These are phyloP conservation scores for Ellobium chinense DNA, from an alignment of 2,888 invertebrate species.

Conservation along the genomic window DNA sequence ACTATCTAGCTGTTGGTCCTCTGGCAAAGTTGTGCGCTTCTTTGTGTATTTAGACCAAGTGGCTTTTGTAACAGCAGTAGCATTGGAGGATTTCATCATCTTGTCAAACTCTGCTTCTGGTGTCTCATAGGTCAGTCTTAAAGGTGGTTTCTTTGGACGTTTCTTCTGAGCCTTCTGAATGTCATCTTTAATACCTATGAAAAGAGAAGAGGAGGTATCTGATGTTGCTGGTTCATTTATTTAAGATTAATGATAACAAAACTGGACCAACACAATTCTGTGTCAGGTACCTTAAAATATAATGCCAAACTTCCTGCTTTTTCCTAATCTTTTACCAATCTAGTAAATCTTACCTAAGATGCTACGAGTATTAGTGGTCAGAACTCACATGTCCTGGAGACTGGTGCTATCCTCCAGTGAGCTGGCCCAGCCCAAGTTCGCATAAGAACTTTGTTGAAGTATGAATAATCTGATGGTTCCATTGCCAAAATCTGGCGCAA, in stretches of 20 bases:
- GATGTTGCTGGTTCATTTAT: too few species aligned
- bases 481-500: conserved; percentile 77
- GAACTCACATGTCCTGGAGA: conserved; percentile 56
- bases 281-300: not conserved
- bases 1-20: conserved; percentile 71
- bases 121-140: conserved; percentile 75
- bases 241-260: not conserved
- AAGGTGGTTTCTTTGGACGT: conserved; percentile 54
- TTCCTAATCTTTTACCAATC: too few species aligned
- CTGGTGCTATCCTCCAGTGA: conserved; percentile 86
- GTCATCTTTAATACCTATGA: too few species aligned
- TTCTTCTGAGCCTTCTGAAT: conserved; percentile 31
- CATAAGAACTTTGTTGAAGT: conserved; percentile 82
- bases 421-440: conserved; percentile 89
- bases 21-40: conserved; percentile 71
- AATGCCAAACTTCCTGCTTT: too few species aligned
- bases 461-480: conserved; percentile 85
- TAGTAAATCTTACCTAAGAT: too few species aligned
- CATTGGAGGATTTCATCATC: conserved; percentile 67
- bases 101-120: conserved; percentile 47
- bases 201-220: too few species aligned
- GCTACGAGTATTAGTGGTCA: too few species aligned
- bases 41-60: conserved; percentile 73
- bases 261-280: not conserved
- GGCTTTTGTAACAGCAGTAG: conserved; percentile 69